phyloP scores from a whole-genome alignment of 2,888 invertebrate genomes.

The Muschampia plurimacula region DNA sequence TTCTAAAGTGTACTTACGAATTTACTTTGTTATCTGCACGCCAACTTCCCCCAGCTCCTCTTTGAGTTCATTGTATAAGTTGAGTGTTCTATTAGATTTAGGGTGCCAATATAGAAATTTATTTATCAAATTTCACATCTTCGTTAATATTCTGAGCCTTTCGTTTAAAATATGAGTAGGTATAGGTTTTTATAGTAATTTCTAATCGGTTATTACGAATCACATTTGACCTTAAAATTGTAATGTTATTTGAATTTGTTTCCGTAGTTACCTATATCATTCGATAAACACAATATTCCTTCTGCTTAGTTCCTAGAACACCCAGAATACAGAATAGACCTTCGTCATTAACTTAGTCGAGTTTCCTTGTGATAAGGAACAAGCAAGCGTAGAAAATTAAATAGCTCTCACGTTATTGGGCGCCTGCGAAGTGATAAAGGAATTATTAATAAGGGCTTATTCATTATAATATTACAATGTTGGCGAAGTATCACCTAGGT shows the following conservation, averaged over 20 bases:
- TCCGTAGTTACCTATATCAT: neutral
- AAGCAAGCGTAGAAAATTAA: too few species aligned
- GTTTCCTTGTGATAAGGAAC: slow-evolving; percentile 10
- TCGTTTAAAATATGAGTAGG: neutral
- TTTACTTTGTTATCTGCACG: slow-evolving; percentile 33
- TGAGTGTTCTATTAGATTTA: slow-evolving; percentile 17
- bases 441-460: too few species aligned
- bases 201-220: neutral
- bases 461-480: too few species aligned
- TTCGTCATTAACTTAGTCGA: slow-evolving; percentile 7
- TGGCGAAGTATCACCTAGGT: too few species aligned
- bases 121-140: slow-evolving; percentile 8
- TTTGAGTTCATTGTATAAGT: slow-evolving; percentile 24
- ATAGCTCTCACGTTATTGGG: too few species aligned
- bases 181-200: neutral
- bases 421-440: too few species aligned
- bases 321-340: neutral
- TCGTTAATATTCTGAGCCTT: neutral
- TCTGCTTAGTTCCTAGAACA: slow-evolving; percentile 11
- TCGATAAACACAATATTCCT: neutral
- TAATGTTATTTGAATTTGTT: neutral
- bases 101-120: slow-evolving; percentile 18
- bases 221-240: neutral
- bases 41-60: slow-evolving; percentile 19
- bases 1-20: slow-evolving; percentile 31